phyloP scores from a whole-genome alignment of 2,888 invertebrate genomes.

The Macrophya annulata region DNA sequence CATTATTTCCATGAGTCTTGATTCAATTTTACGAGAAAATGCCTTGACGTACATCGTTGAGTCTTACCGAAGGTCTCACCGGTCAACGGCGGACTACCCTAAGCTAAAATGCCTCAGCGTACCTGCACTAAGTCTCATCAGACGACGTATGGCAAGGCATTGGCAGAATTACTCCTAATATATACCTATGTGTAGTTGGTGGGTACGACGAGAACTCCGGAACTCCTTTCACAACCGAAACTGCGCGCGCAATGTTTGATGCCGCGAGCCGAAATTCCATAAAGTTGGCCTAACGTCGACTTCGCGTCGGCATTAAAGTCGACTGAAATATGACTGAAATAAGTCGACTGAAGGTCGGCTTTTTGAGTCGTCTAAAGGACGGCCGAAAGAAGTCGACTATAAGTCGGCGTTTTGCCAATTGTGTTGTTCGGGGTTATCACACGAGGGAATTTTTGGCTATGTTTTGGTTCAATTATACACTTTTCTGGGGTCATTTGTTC shows the following conservation, averaged over 20 bases:
- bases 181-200: background rate
- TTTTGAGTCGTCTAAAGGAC: background rate
- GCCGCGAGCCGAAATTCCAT: background rate
- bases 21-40: too few relatives aligned
- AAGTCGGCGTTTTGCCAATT: constrained; percentile 10
- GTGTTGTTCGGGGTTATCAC: background rate
- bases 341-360: background rate
- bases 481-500: too few relatives aligned
- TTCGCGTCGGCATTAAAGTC: constrained; percentile 1
- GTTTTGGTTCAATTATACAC: too few relatives aligned
- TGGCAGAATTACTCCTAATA: background rate
- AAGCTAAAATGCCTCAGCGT: background rate
- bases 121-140: background rate
- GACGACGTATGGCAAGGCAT: background rate
- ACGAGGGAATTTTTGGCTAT: too few relatives aligned
- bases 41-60: too few relatives aligned
- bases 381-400: too few relatives aligned
- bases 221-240: background rate
- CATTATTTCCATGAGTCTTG: too few relatives aligned
- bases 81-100: too few relatives aligned
- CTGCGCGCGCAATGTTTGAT: constrained; percentile 7
- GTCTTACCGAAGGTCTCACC: too few relatives aligned
- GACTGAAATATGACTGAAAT: constrained; percentile 5
- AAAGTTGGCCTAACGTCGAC: constrained; percentile 1
- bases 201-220: constrained; percentile 11